Conservation (phyloP, 1,140 invertebrate genomes). For the Apis florea region DNA sequence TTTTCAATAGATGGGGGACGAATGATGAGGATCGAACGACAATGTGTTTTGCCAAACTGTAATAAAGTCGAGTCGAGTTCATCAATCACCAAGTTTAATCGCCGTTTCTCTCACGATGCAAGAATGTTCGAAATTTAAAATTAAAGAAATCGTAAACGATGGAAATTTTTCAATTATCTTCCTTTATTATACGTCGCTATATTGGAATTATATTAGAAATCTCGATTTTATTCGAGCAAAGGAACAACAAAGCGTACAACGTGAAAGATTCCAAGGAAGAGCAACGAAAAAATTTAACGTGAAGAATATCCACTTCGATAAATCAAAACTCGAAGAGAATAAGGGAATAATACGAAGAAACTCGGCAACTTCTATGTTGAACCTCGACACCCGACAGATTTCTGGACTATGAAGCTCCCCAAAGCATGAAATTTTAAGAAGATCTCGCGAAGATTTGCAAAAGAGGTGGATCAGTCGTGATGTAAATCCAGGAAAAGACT, state of each 20-base stretch:
- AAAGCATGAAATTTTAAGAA: conserved; percentile 36
- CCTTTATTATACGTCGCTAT: no score
- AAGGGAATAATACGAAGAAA: conserved; percentile 5
- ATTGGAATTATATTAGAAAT: background rate
- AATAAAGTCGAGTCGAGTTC: no score
- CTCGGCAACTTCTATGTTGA: conserved; percentile 1
- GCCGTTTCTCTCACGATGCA: no score
- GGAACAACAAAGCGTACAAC: background rate
- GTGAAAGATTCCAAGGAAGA: background rate
- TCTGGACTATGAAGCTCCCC: conserved; percentile 5
- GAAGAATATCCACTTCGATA: background rate
- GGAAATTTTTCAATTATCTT: no score
- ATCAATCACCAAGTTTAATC: no score
- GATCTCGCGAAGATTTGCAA: conserved; percentile 40
- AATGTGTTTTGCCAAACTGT: background rate
- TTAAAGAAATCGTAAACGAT: no score
- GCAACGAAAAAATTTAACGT: background rate
- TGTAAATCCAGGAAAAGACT: conserved; percentile 47
- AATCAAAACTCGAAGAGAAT: conserved; percentile 7
- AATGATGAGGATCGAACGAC: background rate
- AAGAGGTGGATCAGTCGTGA: conserved; percentile 24
- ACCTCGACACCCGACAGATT: conserved; percentile 5
- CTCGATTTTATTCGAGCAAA: background rate
- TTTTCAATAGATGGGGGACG: no score
- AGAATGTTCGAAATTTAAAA: no score